Evolutionary conservation across 2,797 vertebrate species (phyloP).

Genomic region (Manis crassicaudata): DNA sequence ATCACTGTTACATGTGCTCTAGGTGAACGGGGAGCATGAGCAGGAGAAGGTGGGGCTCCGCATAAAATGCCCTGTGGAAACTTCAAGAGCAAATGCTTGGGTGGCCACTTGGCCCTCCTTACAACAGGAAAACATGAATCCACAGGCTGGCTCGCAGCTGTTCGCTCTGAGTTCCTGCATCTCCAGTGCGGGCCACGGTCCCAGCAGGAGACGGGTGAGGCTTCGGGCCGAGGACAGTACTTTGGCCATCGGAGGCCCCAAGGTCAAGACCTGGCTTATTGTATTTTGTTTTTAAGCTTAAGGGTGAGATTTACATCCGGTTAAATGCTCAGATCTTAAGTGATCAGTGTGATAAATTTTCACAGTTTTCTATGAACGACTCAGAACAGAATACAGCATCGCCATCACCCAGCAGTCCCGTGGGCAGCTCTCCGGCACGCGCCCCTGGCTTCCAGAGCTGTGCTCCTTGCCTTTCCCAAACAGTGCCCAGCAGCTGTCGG

Average conservation of each 20-base stretch:
- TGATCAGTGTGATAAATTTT: not conserved
- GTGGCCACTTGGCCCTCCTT: not conserved
- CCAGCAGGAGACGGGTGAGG: not conserved
- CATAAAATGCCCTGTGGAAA: accelerated
- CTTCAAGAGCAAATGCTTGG: too few species aligned
- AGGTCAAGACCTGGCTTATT: not conserved
- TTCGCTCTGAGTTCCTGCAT: too few species aligned
- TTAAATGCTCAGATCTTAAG: not conserved
- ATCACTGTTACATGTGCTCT: too few species aligned
- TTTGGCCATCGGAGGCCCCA: not conserved
- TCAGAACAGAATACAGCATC: not conserved
- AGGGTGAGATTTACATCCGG: not conserved
- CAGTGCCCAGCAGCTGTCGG: not conserved
- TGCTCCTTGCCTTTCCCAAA: too few species aligned
- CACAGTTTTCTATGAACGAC: accelerated
- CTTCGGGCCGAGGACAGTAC: not conserved
- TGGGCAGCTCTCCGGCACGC: not conserved
- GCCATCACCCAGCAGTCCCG: too few species aligned
- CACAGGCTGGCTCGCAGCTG: too few species aligned
- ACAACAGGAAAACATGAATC: too few species aligned
- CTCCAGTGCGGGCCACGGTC: not conserved
- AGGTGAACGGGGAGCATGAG: accelerated
- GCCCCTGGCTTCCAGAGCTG: not conserved
- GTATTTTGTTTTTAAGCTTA: not conserved
- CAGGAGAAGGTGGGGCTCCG: not conserved